Percentiles rank a stretch among this genome's conserved stretches.
phyloP scores from a whole-genome alignment of 2,888 invertebrate genomes.

The Harmothoe impar region DNA sequence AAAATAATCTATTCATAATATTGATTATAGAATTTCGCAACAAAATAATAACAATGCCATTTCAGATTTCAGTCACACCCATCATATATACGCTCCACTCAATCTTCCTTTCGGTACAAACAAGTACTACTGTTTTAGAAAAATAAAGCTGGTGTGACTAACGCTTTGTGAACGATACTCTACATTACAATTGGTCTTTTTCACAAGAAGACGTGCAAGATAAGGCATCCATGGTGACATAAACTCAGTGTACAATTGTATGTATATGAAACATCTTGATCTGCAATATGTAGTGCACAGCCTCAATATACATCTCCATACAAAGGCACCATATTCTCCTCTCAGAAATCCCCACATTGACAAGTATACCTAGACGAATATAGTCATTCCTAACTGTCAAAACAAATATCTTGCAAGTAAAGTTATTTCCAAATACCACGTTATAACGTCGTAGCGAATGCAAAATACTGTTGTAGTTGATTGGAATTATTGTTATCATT shows the following conservation, averaged over 20 bases:
- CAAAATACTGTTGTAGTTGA: no score
- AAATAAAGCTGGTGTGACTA: conserved; percentile 9
- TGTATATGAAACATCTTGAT: background rate
- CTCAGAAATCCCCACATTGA: no score
- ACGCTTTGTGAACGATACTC: background rate
- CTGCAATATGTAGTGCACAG: no score
- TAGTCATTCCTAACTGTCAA: no score
- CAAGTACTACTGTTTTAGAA: background rate
- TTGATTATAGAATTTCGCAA: conserved; percentile 15
- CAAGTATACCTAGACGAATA: no score
- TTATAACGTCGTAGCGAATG: no score
- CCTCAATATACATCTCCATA: no score
- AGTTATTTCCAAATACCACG: no score
- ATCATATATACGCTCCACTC: background rate
- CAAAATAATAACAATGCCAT: conserved; percentile 1
- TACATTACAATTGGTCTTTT: background rate
- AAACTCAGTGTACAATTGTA: background rate
- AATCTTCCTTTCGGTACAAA: background rate
- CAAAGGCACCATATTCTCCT: no score
- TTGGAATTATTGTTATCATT: no score
- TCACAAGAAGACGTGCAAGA: background rate
- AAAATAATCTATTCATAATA: conserved; percentile 29
- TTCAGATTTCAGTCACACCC: background rate
- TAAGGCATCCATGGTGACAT: background rate
- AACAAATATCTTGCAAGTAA: no score